Evolutionary conservation across 2,888 invertebrate genomes (phyloP), one percentile per base, ranked within the genome.

Genomic region (Tachina lurida): DNA sequence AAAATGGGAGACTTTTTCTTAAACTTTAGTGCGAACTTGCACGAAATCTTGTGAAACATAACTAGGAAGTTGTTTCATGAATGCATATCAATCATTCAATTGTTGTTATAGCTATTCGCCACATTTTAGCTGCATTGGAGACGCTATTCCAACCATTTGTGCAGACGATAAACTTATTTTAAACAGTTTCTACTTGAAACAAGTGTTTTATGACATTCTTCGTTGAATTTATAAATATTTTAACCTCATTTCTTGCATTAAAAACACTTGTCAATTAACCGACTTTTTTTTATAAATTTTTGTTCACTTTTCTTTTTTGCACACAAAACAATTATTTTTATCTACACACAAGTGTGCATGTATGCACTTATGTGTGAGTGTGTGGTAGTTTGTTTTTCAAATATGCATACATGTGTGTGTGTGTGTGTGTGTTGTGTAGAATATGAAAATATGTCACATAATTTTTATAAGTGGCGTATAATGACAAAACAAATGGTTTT

Each of bases 401-500:
- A 17, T 12, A 43, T 43, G 10, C 39, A 19, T 60, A 9, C 63
- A 58, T 31, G 62, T 60, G 19, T 45, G 15, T 39, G n/a, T 62
- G 22, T 78, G 41, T 58, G 39, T 12, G 39, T 41, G 1, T 68
- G 47, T 19, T 41, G 1, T 68, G 47, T 19, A 10, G n/a, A 45
- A 43, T n/a, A 52, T 68, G 47, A 22, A 58, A 41, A 62, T 62
- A 60, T 70, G 63, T 79, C 62, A 75, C 78, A 86, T 77, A 73
- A 80, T 80, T 76, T 81, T 56, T 63, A 74, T 78, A 82, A 81
- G 82, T 85, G 68, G 74, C 54, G 22, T 73, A 78, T 79, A 80
- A 79, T 80, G 83, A 73, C 79, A 84, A 80, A 86, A 84, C 83
- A 86, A 86, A 83, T 86, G 83, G 73, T 86, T 81, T 86, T 86